These are phyloP conservation scores for Lysandra coridon DNA, from an alignment of 2,888 invertebrate species.

Conservation along the genomic window DNA sequence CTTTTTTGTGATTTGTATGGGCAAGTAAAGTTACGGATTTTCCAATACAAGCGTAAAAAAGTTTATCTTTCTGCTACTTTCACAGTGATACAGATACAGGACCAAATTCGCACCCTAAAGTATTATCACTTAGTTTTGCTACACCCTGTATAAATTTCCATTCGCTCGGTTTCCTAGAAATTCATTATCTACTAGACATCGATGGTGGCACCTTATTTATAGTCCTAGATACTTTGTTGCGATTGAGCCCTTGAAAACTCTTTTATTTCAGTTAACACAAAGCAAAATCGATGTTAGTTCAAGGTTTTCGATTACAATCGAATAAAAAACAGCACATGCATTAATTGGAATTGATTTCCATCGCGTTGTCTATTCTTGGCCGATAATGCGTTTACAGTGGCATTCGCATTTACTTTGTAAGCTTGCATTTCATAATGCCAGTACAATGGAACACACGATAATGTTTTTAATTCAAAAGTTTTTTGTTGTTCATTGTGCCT, in stretches of 20 bases:
- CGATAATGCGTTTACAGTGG: slow-evolving; percentile 28
- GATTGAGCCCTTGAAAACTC: slow-evolving; percentile 18
- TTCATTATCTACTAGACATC: neutral
- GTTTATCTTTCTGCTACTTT: no score
- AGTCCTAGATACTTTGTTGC: neutral
- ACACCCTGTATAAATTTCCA: no score
- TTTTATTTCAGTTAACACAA: slow-evolving; percentile 10
- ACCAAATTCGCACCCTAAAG: no score
- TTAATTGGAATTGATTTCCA: slow-evolving; percentile 27
- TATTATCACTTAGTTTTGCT: no score
- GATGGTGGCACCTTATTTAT: neutral
- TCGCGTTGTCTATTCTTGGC: slow-evolving; percentile 18
- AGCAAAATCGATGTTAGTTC: slow-evolving; percentile 22
- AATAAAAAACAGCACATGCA: slow-evolving; percentile 29
- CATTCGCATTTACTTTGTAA: slow-evolving; percentile 12
- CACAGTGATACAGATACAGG: no score
- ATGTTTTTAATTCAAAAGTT: no score
- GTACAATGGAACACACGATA: no score
- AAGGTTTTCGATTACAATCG: slow-evolving; percentile 13
- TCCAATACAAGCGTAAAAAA: no score
- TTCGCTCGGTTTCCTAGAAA: neutral
- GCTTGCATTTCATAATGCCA: neutral
- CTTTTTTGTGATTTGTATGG: no score
- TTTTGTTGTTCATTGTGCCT: no score
- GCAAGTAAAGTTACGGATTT: no score